Base-by-base conservation (phyloP, 2,797 vertebrate genomes). In the Catostomus latipinnis region DNA sequence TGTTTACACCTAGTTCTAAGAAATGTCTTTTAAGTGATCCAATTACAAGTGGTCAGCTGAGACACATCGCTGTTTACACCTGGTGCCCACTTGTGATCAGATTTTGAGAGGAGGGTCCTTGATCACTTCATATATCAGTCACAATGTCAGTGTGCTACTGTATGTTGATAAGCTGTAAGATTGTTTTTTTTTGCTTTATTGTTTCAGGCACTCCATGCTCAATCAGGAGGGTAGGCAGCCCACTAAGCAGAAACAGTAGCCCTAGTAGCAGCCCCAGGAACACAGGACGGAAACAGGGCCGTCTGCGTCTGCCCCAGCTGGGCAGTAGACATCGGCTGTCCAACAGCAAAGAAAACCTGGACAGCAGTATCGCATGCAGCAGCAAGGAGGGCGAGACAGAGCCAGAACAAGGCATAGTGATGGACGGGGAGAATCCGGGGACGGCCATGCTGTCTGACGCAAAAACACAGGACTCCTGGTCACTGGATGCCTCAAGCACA, bases 291-390 rank as follows among this genome's bases (percentile, higher is more conserved):
- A 93, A 93, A 85, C 95, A 95, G 79, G 95, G 94, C 54, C 94
- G 96, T 0, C 93, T 99, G 67, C 95, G 97, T 46, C 92, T 98
- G 74, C 97, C 97, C 0, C 97, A 98, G 82, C 93, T 98, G 72
- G 94, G 95, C 78, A 94, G 93, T 82, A 95, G 94, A 87, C 96
- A 94, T 88, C 94, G 96, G 85, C 96, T 98, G 69, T 98, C 96
- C 0, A 96, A 88, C 91, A 99, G 97, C 94, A 98, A 97, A 89
- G 97, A 99, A 83, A 97, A 94, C 88, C 88, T 98, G 89, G 95
- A 95, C 81, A 77, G 81, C 4, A 88, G 81, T 87, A 72, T 68
- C 46, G 48, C 43, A 50, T 73, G 75, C 69, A 87, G 78, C 87
- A 92, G 83, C 74, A 94, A 86, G 74, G 96, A 98, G 46, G 94